Conservation (phyloP, 2,888 invertebrate species). For the Ichneumon xanthorius region DNA sequence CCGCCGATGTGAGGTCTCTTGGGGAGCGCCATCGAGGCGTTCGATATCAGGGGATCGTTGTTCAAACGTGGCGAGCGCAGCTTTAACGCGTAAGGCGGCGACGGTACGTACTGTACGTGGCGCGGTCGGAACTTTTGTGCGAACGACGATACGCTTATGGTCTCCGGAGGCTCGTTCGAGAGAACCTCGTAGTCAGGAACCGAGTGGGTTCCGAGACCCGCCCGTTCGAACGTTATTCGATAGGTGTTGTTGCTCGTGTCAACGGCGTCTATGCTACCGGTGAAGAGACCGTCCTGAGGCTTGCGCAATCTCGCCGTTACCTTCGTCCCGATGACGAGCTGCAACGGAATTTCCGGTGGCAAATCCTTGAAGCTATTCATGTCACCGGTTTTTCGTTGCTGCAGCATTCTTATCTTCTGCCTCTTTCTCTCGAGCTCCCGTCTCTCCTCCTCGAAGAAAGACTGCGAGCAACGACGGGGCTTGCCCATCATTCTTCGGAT, state of each 20-base stretch:
- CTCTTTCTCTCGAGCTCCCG: slow-evolving; percentile 95
- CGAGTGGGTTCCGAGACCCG: slow-evolving; percentile 96
- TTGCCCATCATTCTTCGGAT: slow-evolving; percentile 98
- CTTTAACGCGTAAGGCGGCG: slow-evolving; percentile 82
- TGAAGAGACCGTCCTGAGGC: slow-evolving; percentile 98
- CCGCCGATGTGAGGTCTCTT: slow-evolving; percentile 85
- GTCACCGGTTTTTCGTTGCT: slow-evolving; percentile 95
- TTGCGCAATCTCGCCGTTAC: slow-evolving; percentile 95
- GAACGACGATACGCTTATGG: slow-evolving; percentile 93
- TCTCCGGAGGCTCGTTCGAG: slow-evolving; percentile 96
- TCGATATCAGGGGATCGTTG: slow-evolving; percentile 90
- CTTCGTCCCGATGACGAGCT: slow-evolving; percentile 97
- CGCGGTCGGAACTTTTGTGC: slow-evolving; percentile 92
- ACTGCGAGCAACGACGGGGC: slow-evolving; percentile 96
- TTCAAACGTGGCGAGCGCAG: slow-evolving; percentile 84
- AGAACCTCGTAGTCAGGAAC: slow-evolving; percentile 98
- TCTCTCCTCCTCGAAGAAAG: slow-evolving; percentile 98
- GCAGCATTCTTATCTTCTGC: slow-evolving; percentile 95
- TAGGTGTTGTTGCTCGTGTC: slow-evolving; percentile 98
- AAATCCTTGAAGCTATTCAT: slow-evolving; percentile 92
- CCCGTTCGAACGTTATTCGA: slow-evolving; percentile 96
- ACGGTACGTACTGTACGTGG: slow-evolving; percentile 86
- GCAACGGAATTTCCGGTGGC: slow-evolving; percentile 97
- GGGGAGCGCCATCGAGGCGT: slow-evolving; percentile 79
- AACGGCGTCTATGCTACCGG: slow-evolving; percentile 97